Evolutionary conservation across 1,140 invertebrate species (phyloP), one percentile per base, ranked within the genome.

Genomic region (Parasteatoda tepidariorum): DNA sequence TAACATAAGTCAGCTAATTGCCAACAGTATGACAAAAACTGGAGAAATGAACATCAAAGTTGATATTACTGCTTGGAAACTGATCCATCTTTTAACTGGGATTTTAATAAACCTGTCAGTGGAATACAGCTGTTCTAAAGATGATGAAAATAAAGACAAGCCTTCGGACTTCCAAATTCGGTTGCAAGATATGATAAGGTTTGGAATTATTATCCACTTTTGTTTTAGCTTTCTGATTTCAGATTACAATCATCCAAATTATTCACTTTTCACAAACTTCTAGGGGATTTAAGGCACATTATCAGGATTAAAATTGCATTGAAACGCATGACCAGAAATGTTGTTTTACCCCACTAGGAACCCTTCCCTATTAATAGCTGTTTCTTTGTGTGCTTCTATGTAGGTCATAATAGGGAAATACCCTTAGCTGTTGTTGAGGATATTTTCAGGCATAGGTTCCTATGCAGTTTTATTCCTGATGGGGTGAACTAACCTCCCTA

Each of bases 121-220:
- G 3, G 67, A 81, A 59, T 31, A 28, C 24, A 81, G 64, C n/a
- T 38, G 22, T 9, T 26, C 30, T n/a, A 68, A 57, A 38, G 38
- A 1, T 15, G 22, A 67, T 66, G 57, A 75, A 73, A 83, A 73
- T n/a, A 55, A 64, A 9, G 48, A 28, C 11, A 48, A 74, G n/a
- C 3, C 28, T n/a, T 48, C 66, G 3, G 83, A 84, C 7, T 76
- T 76, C n/a, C 62, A 84, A 55, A 54, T 67, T 5, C 33, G 83
- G 61, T 24, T 84, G 11, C 73, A 70, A 61, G 83, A 84, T 76
- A 30, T 76, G 2, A 76, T 84, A 41, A 84, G 83, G 83, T 84
- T 70, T 33, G 6, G 15, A 6, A 57, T 41, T 41, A 22, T 3
- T 71, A 28, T 71, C 7, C 11, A 15, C 61, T 30, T 18, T 64